Evolutionary conservation across 1,140 invertebrate genomes (phyloP).

Genomic region (Drosophila littoralis): DNA sequence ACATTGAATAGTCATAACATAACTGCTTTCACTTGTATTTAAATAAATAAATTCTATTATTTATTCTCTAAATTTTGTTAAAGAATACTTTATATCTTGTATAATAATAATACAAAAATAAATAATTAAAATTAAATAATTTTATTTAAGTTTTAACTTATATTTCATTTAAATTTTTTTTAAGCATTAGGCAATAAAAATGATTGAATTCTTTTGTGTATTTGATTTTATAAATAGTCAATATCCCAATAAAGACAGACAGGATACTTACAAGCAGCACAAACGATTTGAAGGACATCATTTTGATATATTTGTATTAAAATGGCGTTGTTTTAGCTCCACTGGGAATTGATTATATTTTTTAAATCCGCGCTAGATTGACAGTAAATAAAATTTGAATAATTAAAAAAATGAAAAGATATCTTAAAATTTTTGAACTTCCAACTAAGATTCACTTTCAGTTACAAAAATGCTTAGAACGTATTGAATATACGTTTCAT

Average conservation of each 20-base stretch:
- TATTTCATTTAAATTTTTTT: no score
- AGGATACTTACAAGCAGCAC: slow-evolving; percentile 74
- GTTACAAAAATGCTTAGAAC: slow-evolving; percentile 7
- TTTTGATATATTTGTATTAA: slow-evolving; percentile 44
- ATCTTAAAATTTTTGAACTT: slow-evolving; percentile 1
- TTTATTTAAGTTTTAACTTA: no score
- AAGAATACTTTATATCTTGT: no score
- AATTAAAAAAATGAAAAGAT: background rate
- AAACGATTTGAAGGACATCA: slow-evolving; percentile 76
- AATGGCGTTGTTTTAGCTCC: slow-evolving; percentile 47
- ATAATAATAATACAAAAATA: no score
- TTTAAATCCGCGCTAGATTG: slow-evolving; percentile 52
- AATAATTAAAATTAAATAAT: no score
- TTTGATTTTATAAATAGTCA: no score
- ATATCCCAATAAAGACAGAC: no score
- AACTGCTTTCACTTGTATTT: no score
- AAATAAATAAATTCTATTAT: background rate
- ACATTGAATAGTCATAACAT: no score
- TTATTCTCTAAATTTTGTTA: background rate
- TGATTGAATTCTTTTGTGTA: no score
- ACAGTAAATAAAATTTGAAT: slow-evolving; percentile 38
- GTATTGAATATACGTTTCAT: background rate
- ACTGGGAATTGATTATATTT: slow-evolving; percentile 17
- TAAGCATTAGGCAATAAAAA: no score
- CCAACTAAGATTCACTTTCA: slow-evolving; percentile 21